These are phyloP conservation scores for Prunella himalayana DNA, from an alignment of 2,113 vertebrate species.

Conservation along the genomic window DNA sequence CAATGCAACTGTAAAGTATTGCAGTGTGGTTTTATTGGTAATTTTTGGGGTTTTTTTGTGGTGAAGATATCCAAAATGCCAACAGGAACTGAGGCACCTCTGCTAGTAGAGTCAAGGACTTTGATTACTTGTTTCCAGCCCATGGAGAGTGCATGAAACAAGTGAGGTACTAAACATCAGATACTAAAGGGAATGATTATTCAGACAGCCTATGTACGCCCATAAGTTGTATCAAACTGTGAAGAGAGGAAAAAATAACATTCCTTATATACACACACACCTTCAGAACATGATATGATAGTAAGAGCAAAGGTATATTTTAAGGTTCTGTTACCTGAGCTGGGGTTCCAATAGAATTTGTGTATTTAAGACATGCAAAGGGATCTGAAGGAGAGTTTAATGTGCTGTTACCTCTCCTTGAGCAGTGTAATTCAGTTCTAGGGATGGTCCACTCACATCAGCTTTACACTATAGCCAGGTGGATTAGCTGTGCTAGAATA, in stretches of 20 bases:
- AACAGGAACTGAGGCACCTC: background rate
- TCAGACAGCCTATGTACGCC: rapidly evolving
- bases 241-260: background rate
- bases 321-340: background rate
- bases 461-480: background rate
- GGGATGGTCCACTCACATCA: background rate
- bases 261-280: background rate
- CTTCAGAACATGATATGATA: background rate
- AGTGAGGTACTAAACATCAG: background rate
- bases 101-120: background rate
- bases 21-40: background rate
- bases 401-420: background rate
- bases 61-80: background rate
- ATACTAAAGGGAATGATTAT: background rate
- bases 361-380: background rate
- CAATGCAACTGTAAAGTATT: background rate
- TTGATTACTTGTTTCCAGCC: background rate
- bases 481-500: background rate
- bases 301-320: background rate
- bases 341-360: background rate
- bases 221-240: background rate
- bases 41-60: background rate
- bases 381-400: background rate
- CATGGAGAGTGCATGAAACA: background rate
- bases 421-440: background rate